phyloP scores from a whole-genome alignment of 2,797 vertebrate species.

The Hippoglossus hippoglossus region DNA sequence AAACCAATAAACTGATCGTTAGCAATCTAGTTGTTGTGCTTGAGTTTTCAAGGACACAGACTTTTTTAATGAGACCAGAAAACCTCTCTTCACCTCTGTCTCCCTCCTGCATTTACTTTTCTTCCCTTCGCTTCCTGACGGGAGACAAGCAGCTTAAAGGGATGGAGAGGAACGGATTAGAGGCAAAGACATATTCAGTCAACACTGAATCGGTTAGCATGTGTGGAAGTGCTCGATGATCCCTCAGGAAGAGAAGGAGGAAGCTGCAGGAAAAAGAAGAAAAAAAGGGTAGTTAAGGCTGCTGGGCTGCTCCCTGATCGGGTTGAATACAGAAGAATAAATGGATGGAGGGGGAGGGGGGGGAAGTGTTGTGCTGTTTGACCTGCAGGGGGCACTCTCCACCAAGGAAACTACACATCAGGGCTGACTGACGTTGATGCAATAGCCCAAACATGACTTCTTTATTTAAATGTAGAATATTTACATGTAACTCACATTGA shows the following conservation, averaged over 20 bases:
- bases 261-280: conserved; percentile 18
- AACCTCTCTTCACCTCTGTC: background rate
- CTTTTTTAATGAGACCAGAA: background rate
- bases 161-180: conserved; percentile 19
- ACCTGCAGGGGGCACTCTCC: conserved; percentile 74
- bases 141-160: conserved; percentile 16
- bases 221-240: conserved; percentile 32
- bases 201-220: conserved; percentile 37
- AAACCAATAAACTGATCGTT: background rate
- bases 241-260: conserved; percentile 39
- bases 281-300: background rate
- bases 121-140: conserved; percentile 13
- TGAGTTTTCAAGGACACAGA: background rate
- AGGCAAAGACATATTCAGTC: conserved; percentile 36
- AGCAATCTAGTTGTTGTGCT: background rate
- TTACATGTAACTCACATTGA: conserved; percentile 12
- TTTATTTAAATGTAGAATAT: conserved; percentile 6
- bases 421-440: background rate
- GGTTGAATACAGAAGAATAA: conserved; percentile 9
- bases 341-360: background rate
- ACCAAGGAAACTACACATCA: conserved; percentile 20
- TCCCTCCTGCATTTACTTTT: background rate
- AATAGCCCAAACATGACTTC: background rate
- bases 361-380: background rate
- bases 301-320: conserved; percentile 25